These are phyloP conservation scores for Leucozona laternaria DNA, from an alignment of 2,888 invertebrate species.

Conservation along the genomic window DNA sequence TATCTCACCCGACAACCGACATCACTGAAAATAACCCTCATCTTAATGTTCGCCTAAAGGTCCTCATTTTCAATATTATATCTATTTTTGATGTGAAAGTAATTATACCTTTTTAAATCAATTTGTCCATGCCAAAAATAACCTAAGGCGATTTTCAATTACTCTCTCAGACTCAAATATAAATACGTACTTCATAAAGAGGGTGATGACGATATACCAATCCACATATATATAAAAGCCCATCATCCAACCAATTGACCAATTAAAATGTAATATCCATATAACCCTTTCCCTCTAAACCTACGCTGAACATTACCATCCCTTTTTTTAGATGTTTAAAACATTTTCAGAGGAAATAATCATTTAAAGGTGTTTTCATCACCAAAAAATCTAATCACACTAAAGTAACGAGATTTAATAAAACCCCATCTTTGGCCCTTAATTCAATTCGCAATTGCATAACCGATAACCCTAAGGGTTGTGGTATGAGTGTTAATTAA, in stretches of 20 bases:
- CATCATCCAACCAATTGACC: constrained; percentile 49
- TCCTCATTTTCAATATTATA: not conserved
- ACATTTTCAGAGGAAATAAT: constrained; percentile 48
- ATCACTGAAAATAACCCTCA: not conserved
- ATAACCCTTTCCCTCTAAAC: not conserved
- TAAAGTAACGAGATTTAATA: constrained; percentile 34
- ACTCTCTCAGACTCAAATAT: not conserved
- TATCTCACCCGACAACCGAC: not conserved
- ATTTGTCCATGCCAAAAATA: constrained; percentile 67
- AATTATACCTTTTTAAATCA: constrained; percentile 59
- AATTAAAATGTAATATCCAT: constrained; percentile 53
- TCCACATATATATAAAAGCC: not conserved
- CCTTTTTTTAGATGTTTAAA: constrained; percentile 29
- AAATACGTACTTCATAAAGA: not conserved
- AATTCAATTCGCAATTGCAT: constrained; percentile 9
- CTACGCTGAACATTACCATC: not conserved
- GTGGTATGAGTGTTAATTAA: constrained; percentile 58
- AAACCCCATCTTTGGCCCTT: constrained; percentile 17
- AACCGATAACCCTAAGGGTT: constrained; percentile 4
- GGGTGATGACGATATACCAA: not conserved
- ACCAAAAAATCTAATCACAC: constrained; percentile 49
- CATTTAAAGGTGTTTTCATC: constrained; percentile 49
- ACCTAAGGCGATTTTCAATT: constrained; percentile 48
- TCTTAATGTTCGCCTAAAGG: not conserved
- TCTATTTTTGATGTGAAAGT: constrained; percentile 11